Percentiles rank a stretch among this genome's conserved stretches.
phyloP scores from a whole-genome alignment of 2,797 vertebrate species.

The Schizothorax lantsangensis region DNA sequence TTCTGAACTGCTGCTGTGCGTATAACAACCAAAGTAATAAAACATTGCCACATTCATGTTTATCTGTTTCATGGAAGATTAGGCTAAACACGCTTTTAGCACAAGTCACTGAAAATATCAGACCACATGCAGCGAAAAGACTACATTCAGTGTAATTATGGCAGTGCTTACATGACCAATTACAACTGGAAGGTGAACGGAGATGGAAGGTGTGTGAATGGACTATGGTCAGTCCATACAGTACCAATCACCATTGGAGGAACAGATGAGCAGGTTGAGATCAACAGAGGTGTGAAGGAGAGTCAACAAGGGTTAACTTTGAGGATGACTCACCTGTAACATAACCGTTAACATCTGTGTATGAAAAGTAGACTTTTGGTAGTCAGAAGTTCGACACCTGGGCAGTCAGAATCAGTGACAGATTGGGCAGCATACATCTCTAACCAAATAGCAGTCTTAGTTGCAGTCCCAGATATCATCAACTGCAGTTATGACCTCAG shows the following conservation, averaged over 20 bases:
- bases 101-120: neutral
- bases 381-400: too few species aligned
- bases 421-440: too few species aligned
- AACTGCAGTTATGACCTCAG: too few species aligned
- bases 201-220: neutral
- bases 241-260: too few species aligned
- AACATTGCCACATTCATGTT: neutral
- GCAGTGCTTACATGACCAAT: neutral
- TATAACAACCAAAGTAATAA: neutral
- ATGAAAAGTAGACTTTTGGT: too few species aligned
- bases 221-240: neutral
- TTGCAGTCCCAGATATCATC: too few species aligned
- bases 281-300: neutral
- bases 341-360: too few species aligned
- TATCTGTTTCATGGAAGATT: neutral
- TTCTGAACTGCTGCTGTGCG: neutral
- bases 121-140: neutral
- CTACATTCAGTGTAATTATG: neutral
- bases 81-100: neutral
- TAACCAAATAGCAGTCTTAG: too few species aligned
- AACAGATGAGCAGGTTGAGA: too few species aligned
- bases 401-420: too few species aligned
- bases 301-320: conserved; percentile 1
- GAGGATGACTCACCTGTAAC: too few species aligned
- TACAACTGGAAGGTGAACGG: neutral